These are phyloP conservation scores for Melangyna quadrimaculata DNA, from an alignment of 2,888 invertebrate species.

Conservation along the genomic window DNA sequence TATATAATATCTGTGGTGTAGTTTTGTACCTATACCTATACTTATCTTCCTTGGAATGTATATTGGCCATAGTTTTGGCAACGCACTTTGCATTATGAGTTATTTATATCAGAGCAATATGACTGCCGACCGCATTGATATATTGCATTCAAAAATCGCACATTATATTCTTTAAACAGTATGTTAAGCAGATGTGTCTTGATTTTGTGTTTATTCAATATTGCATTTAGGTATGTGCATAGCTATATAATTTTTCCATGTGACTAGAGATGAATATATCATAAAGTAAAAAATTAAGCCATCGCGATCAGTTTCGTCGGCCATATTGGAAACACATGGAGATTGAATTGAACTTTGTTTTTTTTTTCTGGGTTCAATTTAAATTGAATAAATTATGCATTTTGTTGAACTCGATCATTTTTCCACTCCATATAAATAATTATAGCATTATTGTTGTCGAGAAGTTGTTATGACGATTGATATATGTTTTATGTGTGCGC, in stretches of 20 bases:
- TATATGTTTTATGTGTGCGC: slow-evolving; percentile 52
- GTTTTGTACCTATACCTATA: neutral
- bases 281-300: slow-evolving; percentile 36
- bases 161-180: slow-evolving; percentile 13
- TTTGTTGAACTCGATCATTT: slow-evolving; percentile 38
- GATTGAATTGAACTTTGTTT: slow-evolving; percentile 32
- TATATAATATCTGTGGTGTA: neutral
- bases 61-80: slow-evolving; percentile 63
- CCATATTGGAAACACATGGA: slow-evolving; percentile 66
- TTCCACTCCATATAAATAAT: slow-evolving; percentile 60
- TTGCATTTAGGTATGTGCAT: neutral
- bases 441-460: slow-evolving; percentile 51
- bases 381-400: slow-evolving; percentile 47
- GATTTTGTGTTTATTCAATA: slow-evolving; percentile 9
- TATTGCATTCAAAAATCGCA: slow-evolving; percentile 48
- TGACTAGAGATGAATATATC: slow-evolving; percentile 58
- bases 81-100: slow-evolving; percentile 50
- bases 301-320: slow-evolving; percentile 26
- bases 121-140: slow-evolving; percentile 62
- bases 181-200: slow-evolving; percentile 65
- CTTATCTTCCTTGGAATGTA: slow-evolving; percentile 32
- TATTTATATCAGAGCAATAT: slow-evolving; percentile 53
- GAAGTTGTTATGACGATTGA: slow-evolving; percentile 61
- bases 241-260: slow-evolving; percentile 50
- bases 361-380: slow-evolving; percentile 43